Conservation (phyloP, 2,888 invertebrate species). For the Scaptomyza reducta region DNA sequence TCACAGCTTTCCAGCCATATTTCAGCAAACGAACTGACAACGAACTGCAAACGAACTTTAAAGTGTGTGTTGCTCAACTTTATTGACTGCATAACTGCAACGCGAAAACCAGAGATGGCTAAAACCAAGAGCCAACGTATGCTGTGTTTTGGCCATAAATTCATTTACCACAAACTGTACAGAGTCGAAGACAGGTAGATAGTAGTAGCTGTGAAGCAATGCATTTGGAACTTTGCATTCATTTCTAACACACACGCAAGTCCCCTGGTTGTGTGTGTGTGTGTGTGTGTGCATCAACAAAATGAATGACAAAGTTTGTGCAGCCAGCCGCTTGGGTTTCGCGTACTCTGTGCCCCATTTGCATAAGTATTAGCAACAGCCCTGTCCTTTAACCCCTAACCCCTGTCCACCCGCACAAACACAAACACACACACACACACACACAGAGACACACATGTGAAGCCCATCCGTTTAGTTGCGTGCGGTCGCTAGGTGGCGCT, state of each 20-base stretch:
- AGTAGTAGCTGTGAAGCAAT: too few species aligned
- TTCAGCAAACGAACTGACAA: not conserved
- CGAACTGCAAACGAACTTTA: too few species aligned
- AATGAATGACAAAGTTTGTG: conserved; percentile 65
- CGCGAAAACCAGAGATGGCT: too few species aligned
- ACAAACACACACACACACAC: conserved; percentile 1
- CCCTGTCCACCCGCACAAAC: not conserved
- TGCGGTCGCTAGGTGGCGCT: conserved; percentile 74
- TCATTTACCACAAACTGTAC: too few species aligned
- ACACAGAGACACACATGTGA: conserved; percentile 1
- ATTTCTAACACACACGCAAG: conserved; percentile 10
- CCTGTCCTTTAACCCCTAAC: conserved; percentile 32
- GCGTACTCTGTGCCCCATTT: conserved; percentile 64
- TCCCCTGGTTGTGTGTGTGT: conserved; percentile 16
- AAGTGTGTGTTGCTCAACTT: too few species aligned
- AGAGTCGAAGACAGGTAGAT: too few species aligned
- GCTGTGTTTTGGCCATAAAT: too few species aligned
- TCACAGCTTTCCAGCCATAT: not conserved
- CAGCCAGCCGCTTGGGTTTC: conserved; percentile 46
- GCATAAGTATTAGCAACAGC: conserved; percentile 68
- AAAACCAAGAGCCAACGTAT: too few species aligned
- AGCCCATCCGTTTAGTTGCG: conserved; percentile 25
- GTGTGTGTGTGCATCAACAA: conserved; percentile 37
- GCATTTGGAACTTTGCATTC: too few species aligned
- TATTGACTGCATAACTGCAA: too few species aligned